Base-by-base conservation (phyloP, 2,888 invertebrate species). In the Pelosia muscerda region DNA sequence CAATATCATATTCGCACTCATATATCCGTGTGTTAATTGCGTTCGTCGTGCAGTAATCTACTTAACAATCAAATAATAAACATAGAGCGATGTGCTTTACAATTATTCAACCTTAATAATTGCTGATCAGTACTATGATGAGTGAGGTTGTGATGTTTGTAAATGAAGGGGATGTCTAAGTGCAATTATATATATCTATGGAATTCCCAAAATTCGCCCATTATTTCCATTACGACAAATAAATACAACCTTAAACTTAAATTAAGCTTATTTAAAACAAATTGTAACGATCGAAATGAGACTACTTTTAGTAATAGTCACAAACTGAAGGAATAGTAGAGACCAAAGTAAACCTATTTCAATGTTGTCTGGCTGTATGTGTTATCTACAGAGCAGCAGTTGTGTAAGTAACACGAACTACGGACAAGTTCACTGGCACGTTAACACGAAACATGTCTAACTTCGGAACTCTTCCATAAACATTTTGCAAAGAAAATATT, bases 401-500 rank as follows among this genome's bases (percentile, higher is more conserved):
- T 86, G 85, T 88, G 84, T 81, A 84, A 86, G 84, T 81, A 86
- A 84, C 85, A 77, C 69, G 63, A 83, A 87, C 86, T 86, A 78
- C 78, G 78, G 81, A 89, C 89, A 91, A 91, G 91, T 89, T 92
- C 90, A 89, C 89, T 89, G 89, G 87, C 86, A 86, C 84, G 86
- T 77, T 82, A 86, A 87, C 85, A 85, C 77, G 82, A 81, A 83
- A 78, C 79, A 78, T 78, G 79, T 76, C 80, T 82, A 72, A 75
- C 75, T 78, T 74, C 66, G 55, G 23, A 83, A 84, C 81, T 83
- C 49, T 82, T 73, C 77, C 75, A 84, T 78, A 81, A 75, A 73
- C 65, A 81, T 76, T 74, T 78, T 53, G 66, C 71, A 28, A 60
- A 73, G 75, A 80, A 76, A 75, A 79, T 81, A 76, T 79, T 71